Evolutionary conservation across 2,797 vertebrate species (phyloP), one percentile per base, ranked within the genome.

Genomic region (Sphenodon punctatus): DNA sequence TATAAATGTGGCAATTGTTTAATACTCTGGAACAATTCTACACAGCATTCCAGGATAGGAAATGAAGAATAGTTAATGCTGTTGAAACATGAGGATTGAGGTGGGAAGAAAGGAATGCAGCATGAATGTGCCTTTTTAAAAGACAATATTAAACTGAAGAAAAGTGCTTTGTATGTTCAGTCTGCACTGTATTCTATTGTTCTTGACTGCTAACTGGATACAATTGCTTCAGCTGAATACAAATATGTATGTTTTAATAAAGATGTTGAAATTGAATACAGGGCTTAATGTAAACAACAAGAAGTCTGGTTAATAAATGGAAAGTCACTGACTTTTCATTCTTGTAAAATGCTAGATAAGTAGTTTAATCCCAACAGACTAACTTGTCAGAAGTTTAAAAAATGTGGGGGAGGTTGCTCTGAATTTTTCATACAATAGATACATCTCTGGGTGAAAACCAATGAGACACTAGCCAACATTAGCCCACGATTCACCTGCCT

Each of bases 61-160:
- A 85, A 77, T 8, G 12, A 7, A 70, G 64, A 88, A 73, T 15
- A 75, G 16, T 83, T 88, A 92, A 48, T 90, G 30, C 34, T 70
- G 5, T 56, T 64, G 77, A 75, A 87, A 82, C 13, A 86, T 20
- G 67, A 46, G 51, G 67, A 84, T 88, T 81, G 30, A 75, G 76
- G 60, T 95, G 81, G 85, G 78, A 78, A 86, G 82, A 85, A 84
- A 75, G 67, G 43, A 88, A 91, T 87, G 74, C 75, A 65, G 67
- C 32, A 66, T 71, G 49, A 78, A 75, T 88, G 48, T 75, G 45
- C 30, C 43, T 71, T 92, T 42, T 38, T 80, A 71, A 84, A 89
- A 66, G 48, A 58, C n/a, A 81, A 68, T 70, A 64, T 71, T 84
- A 87, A 83, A 61, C 46, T 45, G 49, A 66, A 89, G 82, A 90